These are phyloP conservation scores for Grammomys surdaster DNA, from an alignment of 2,113 vertebrate species.

Conservation along the genomic window DNA sequence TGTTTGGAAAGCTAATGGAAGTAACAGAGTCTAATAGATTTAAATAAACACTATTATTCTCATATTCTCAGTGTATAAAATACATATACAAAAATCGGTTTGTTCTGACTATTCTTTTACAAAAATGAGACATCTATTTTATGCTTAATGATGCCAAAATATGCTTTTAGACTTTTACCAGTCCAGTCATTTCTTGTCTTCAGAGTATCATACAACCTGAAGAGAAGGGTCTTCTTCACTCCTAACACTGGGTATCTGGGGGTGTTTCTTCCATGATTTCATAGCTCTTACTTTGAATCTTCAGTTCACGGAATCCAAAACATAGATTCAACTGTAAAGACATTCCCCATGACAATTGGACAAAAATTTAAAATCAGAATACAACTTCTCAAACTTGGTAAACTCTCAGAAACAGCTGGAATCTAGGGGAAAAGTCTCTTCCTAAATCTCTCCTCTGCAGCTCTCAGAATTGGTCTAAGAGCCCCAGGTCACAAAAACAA, in stretches of 20 bases:
- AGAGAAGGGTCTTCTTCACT: neutral
- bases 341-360: neutral
- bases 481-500: neutral
- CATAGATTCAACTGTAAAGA: neutral
- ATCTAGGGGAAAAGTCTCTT: neutral
- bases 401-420: neutral
- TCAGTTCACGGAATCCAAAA: neutral
- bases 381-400: conserved; percentile 1
- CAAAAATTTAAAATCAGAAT: neutral
- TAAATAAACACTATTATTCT: neutral
- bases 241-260: neutral
- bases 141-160: neutral
- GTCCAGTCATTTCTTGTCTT: neutral
- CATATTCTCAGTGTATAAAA: neutral
- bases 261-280: neutral
- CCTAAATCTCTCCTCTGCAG: neutral
- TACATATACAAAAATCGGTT: neutral
- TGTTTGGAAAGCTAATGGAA: neutral
- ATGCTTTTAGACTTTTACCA: neutral
- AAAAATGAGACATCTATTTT: conserved; percentile 4
- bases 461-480: neutral
- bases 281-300: neutral
- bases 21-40: neutral
- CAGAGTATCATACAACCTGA: neutral
- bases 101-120: neutral